These are phyloP conservation scores for Hetaerina americana DNA, from an alignment of 1,140 invertebrate genomes.

Conservation along the genomic window DNA sequence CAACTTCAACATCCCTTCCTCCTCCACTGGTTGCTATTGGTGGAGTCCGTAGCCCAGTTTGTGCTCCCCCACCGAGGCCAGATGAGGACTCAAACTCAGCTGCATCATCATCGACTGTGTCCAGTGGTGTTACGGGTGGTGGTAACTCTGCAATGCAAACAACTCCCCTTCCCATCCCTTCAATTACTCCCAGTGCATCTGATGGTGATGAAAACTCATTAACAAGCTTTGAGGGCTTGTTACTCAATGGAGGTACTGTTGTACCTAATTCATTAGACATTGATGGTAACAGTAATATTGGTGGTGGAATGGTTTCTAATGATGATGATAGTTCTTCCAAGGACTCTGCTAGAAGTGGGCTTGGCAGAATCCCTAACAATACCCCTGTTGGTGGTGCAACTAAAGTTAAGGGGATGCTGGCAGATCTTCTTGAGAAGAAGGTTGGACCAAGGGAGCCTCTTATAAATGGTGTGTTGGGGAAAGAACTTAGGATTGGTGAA, in stretches of 20 bases:
- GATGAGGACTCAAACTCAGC: neutral
- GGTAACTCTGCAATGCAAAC: neutral
- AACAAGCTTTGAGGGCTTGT: slow-evolving; percentile 46
- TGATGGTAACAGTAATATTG: slow-evolving; percentile 20
- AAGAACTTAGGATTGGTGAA: slow-evolving; percentile 44
- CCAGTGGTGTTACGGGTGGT: neutral
- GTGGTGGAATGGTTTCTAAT: neutral
- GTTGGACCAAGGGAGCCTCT: slow-evolving; percentile 43
- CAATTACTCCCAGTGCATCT: slow-evolving; percentile 14
- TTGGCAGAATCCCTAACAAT: neutral
- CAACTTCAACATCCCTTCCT: neutral
- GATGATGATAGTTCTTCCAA: slow-evolving; percentile 14
- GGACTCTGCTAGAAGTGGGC: slow-evolving; percentile 9
- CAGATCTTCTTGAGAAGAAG: slow-evolving; percentile 51
- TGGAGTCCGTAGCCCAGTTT: neutral
- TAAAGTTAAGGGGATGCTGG: slow-evolving; percentile 34
- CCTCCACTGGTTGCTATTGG: neutral
- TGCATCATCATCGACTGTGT: slow-evolving; percentile 3
- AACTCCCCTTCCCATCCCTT: neutral
- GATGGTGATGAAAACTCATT: slow-evolving; percentile 37
- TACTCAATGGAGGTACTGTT: slow-evolving; percentile 34
- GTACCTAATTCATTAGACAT: slow-evolving; percentile 37
- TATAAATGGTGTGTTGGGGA: slow-evolving; percentile 42
- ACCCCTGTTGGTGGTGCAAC: neutral
- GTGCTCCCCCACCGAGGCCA: slow-evolving; percentile 2